A percentile compares a stretch with the other conserved stretches of the same genome.
These are phyloP conservation scores for Hecatera dysodea DNA, from an alignment of 2,888 invertebrate genomes.

Conservation along the genomic window DNA sequence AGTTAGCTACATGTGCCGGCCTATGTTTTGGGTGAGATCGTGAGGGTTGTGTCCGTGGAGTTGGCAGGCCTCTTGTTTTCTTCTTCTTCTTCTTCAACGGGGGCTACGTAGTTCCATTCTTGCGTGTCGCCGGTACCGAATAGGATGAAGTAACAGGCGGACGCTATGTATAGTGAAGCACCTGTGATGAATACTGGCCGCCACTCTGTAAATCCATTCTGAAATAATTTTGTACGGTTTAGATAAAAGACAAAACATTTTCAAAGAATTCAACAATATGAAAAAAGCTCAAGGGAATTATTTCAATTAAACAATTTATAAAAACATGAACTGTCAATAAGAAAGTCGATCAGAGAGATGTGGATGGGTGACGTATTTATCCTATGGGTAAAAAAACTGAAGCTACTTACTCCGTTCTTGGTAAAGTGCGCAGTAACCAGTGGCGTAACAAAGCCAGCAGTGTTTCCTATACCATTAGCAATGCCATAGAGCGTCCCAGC, in stretches of 20 bases:
- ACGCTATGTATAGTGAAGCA: slow-evolving; percentile 92
- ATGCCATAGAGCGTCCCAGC: slow-evolving; percentile 95
- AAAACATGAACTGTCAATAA: neutral
- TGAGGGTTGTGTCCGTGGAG: slow-evolving; percentile 79
- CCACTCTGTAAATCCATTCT: slow-evolving; percentile 95
- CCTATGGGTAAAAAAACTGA: too few relatives aligned
- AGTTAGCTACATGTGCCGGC: slow-evolving; percentile 19
- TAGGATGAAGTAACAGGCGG: slow-evolving; percentile 93
- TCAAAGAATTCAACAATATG: neutral
- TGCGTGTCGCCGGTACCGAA: slow-evolving; percentile 94
- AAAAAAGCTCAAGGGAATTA: neutral
- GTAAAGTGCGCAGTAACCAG: slow-evolving; percentile 93
- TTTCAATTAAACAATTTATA: neutral
- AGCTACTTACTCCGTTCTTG: slow-evolving; percentile 88
- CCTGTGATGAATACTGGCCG: slow-evolving; percentile 94
- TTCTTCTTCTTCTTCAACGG: slow-evolving; percentile 77
- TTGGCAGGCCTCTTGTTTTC: slow-evolving; percentile 77
- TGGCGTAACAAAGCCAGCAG: slow-evolving; percentile 94
- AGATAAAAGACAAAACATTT: slow-evolving; percentile 1
- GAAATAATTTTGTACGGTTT: slow-evolving; percentile 64
- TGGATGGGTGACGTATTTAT: too few relatives aligned
- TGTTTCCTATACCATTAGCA: slow-evolving; percentile 93
- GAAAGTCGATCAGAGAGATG: neutral
- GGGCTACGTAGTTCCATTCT: slow-evolving; percentile 92
- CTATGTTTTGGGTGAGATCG: slow-evolving; percentile 83